Percentiles rank a stretch among this genome's conserved stretches.
Conservation (phyloP, 2,888 invertebrate genomes). For the Hyppa rectilinea region DNA sequence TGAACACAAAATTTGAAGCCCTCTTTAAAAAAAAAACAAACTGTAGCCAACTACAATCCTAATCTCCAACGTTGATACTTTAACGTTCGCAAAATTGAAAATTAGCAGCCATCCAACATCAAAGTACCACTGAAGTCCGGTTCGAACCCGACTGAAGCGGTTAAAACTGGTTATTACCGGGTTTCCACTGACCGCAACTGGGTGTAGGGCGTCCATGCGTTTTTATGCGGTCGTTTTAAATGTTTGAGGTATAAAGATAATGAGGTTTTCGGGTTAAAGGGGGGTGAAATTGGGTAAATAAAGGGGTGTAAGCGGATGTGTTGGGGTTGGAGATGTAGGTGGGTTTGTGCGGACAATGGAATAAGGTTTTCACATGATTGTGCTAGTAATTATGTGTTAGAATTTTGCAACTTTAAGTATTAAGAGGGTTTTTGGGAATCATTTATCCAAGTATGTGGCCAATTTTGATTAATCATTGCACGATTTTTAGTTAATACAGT, state of each 20-base stretch:
- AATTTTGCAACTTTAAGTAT: not conserved
- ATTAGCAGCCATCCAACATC: constrained; percentile 69
- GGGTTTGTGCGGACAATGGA: constrained; percentile 13
- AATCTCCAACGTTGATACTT: constrained; percentile 57
- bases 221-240: constrained; percentile 70
- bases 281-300: constrained; percentile 60
- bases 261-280: constrained; percentile 53
- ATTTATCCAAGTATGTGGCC: not conserved
- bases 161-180: constrained; percentile 75
- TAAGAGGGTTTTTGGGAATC: not conserved
- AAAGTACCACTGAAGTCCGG: constrained; percentile 72
- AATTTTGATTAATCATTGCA: constrained; percentile 23
- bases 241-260: constrained; percentile 64
- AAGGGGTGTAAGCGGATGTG: constrained; percentile 47
- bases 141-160: constrained; percentile 63
- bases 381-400: constrained; percentile 39
- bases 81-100: constrained; percentile 69
- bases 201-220: constrained; percentile 68
- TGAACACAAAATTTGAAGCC: not conserved
- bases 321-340: constrained; percentile 19
- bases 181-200: constrained; percentile 70
- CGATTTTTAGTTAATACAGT: not conserved
- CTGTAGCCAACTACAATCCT: constrained; percentile 42
- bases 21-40: constrained; percentile 9
- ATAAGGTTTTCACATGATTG: constrained; percentile 31